Evolutionary conservation across 2,113 vertebrate genomes (phyloP).

Genomic region (Hiodon alosoides): DNA sequence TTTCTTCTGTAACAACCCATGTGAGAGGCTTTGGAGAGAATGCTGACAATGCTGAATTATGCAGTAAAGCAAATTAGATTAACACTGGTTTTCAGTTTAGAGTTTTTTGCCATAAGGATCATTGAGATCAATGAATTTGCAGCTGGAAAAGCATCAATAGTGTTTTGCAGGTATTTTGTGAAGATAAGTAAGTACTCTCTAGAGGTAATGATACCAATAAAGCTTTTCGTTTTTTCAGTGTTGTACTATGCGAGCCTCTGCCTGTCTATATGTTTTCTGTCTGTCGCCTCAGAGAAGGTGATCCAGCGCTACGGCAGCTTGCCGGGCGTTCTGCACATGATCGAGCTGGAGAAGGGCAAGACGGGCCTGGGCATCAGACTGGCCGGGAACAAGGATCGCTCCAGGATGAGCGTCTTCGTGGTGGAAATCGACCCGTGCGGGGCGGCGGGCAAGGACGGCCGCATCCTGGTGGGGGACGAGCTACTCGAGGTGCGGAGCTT

Average conservation of each 20-base stretch:
- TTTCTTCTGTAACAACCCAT: too few relatives aligned
- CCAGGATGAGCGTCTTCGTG: constrained; percentile 82
- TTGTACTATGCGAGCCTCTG: neutral
- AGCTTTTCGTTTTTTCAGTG: too few relatives aligned
- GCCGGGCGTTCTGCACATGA: constrained; percentile 78
- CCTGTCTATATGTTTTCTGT: constrained; percentile 28
- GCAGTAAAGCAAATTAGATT: too few relatives aligned
- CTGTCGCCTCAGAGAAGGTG: constrained; percentile 68
- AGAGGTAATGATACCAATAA: too few relatives aligned
- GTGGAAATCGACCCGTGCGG: constrained; percentile 81
- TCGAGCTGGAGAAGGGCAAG: constrained; percentile 84
- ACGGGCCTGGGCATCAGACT: constrained; percentile 83
- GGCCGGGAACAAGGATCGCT: constrained; percentile 77
- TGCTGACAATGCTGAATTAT: too few relatives aligned
- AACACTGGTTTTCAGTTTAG: too few relatives aligned
- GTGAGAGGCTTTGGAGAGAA: too few relatives aligned
- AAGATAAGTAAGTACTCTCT: too few relatives aligned
- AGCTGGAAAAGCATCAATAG: too few relatives aligned
- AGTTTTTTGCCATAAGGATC: too few relatives aligned
- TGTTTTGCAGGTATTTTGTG: too few relatives aligned
- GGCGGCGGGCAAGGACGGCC: constrained; percentile 81
- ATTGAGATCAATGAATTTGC: too few relatives aligned
- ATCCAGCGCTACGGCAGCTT: constrained; percentile 80
- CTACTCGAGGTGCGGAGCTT: constrained; percentile 79
- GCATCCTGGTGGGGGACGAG: constrained; percentile 82